A percentile compares a stretch with the other conserved stretches of the same genome.
phyloP scores from a whole-genome alignment of 2,797 vertebrate genomes.

The Graptemys geographica region DNA sequence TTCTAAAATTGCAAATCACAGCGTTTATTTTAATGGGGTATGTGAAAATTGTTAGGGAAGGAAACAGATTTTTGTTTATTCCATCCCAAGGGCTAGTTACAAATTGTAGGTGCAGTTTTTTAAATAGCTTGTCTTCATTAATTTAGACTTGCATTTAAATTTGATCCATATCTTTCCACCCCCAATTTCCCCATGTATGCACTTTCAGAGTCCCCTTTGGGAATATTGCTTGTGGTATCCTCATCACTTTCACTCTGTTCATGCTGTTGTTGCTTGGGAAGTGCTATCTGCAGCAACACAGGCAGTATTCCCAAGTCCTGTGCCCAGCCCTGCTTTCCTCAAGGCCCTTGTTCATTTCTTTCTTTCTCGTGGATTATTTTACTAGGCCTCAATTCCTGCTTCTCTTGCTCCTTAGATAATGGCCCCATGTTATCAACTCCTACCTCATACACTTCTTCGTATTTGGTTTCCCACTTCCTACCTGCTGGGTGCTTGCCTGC shows the following conservation, averaged over 20 bases:
- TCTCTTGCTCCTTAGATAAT: neutral
- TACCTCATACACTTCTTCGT: neutral
- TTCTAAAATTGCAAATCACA: neutral
- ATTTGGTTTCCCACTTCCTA: neutral
- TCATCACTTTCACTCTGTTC: neutral
- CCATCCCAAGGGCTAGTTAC: neutral
- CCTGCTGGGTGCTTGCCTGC: neutral
- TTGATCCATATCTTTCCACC: neutral
- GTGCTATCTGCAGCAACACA: neutral
- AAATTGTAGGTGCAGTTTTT: neutral
- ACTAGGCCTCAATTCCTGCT: neutral
- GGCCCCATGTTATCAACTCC: neutral
- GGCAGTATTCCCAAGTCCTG: neutral
- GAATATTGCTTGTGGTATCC: neutral
- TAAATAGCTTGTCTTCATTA: neutral
- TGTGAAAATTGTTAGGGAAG: neutral
- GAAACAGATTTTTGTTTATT: neutral
- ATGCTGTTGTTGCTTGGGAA: neutral
- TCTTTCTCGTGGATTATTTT: neutral
- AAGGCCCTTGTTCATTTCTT: neutral
- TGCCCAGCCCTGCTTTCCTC: neutral
- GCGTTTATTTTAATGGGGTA: neutral
- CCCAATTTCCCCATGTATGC: neutral
- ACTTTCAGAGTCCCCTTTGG: neutral
- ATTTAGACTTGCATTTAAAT: neutral